These are phyloP conservation scores for Stylophora pistillata DNA, from an alignment of 64 coral and sea anemone species.

Conservation along the genomic window DNA sequence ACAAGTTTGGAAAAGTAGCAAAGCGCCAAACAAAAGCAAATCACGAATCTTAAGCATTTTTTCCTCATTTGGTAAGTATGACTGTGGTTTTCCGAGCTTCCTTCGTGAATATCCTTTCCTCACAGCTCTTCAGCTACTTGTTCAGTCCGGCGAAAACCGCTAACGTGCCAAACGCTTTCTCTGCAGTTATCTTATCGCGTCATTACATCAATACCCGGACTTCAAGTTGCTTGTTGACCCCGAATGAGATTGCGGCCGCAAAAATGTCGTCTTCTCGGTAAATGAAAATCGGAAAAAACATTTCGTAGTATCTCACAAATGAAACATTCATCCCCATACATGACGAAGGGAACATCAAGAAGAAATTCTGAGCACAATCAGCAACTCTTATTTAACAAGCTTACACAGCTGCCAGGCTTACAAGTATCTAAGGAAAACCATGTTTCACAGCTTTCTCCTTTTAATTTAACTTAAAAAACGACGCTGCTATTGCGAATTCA, in stretches of 20 bases:
- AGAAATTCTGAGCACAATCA: background rate
- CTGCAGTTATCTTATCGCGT: background rate
- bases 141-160: background rate
- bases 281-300: background rate
- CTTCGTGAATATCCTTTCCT: too few species aligned
- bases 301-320: background rate
- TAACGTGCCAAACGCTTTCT: background rate
- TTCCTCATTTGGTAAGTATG: too few species aligned
- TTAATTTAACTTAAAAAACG: background rate
- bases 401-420: background rate
- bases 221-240: slow-evolving; percentile 14
- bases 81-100: background rate
- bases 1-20: background rate
- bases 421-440: background rate
- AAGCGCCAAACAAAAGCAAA: background rate
- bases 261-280: background rate
- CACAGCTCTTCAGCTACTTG: background rate
- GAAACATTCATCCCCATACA: background rate
- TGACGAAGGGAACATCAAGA: background rate
- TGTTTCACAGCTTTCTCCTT: background rate
- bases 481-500: background rate
- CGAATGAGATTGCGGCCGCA: background rate
- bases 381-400: background rate
- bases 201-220: background rate
- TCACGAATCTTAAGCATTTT: too few species aligned